Evolutionary conservation across 2,113 vertebrate species (phyloP).

Genomic region (Zapus hudsonius): DNA sequence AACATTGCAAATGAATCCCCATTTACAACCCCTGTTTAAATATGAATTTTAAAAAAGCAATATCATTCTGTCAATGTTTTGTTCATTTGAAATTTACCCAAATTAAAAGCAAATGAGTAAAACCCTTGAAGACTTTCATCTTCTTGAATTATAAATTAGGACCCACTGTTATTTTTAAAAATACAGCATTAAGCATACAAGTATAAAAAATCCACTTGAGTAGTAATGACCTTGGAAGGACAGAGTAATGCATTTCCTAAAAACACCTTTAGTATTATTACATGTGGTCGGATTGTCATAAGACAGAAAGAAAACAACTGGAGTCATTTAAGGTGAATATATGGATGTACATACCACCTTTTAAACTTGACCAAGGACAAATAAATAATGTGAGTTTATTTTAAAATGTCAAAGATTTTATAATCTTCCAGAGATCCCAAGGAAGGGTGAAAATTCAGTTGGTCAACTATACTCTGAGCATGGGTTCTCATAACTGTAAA

Average conservation of each 20-base stretch:
- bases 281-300: neutral
- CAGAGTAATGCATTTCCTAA: neutral
- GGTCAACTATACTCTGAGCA: neutral
- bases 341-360: neutral
- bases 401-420: slow-evolving; percentile 1
- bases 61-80: neutral
- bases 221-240: neutral
- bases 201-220: neutral
- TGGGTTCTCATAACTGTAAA: slow-evolving; percentile 10
- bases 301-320: slow-evolving; percentile 30
- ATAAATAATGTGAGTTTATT: slow-evolving; percentile 12
- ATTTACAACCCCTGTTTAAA: neutral
- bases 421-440: neutral
- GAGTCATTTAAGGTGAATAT: neutral
- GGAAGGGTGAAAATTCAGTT: neutral
- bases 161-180: neutral
- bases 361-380: slow-evolving; percentile 14
- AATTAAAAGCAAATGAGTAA: slow-evolving; percentile 9
- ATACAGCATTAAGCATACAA: neutral
- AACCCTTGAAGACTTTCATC: neutral
- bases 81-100: slow-evolving; percentile 41
- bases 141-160: neutral
- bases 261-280: neutral
- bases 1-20: neutral
- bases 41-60: no score